Base-by-base conservation (phyloP, 2,797 vertebrate genomes). In the Emys orbicularis region DNA sequence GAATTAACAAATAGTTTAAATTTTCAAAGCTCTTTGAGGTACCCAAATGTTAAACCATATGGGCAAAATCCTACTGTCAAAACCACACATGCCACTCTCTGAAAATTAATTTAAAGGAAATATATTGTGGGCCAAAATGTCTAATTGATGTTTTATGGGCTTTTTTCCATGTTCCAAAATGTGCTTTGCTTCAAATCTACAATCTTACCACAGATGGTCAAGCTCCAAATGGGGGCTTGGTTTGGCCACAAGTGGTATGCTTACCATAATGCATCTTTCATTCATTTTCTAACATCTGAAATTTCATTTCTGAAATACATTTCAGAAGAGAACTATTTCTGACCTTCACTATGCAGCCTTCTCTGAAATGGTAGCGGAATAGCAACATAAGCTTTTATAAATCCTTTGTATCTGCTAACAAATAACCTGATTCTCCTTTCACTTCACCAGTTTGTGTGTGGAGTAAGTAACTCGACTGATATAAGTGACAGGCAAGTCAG, bases 81-180 rank as follows among this genome's bases (percentile, higher is more conserved):
- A 94, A 95, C 4, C 88, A 95, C 88, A 93, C 80, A 90, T 88
- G 77, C 29, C 92, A 21, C 77, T 86, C 84, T 74, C 59, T 86
- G 49, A 91, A 94, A 93, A 95, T 93, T 87, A 91, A 90, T 85
- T 97, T 95, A 82, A 94, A 94, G 47, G 57, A 95, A 92, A 77
- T 86, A 89, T 41, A 37, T 88, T 74, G 50, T 9, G 4, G 90
- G 47, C 21, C 53, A 97, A 61, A 96, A 53, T 87, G 53, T 76
- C 16, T 86, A 92, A 89, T n/a, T 92, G 81, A 84, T 90, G 54
- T 2, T 72, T 23, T 57, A 0, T 59, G 86, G 86, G 81, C 86
- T 95, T 94, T 57, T 86, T 65, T 83, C 61, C 88, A 82, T 53
- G 3, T 82, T 88, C 61, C 68, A 80, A 95, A 88, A 91, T 41